A percentile compares a stretch with the other conserved stretches of the same genome.
phyloP scores from a whole-genome alignment of 2,113 vertebrate genomes.

The Acanthochromis polyacanthus region DNA sequence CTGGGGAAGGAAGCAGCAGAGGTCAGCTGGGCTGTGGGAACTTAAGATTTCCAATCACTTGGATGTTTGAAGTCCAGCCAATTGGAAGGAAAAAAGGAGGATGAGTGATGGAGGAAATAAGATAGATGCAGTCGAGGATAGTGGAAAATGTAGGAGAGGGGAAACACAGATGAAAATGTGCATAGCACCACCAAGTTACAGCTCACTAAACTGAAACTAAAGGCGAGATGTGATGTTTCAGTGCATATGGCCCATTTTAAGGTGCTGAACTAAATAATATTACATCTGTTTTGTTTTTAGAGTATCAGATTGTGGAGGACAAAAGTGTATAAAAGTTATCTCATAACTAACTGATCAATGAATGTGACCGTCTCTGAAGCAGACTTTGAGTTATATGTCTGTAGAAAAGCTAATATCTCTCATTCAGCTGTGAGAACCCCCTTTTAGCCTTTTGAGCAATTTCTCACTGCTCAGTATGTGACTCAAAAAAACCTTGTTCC shows the following conservation, averaged over 20 bases:
- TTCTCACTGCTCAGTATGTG: conserved; percentile 10
- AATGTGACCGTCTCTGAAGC: neutral
- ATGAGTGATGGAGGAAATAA: conserved; percentile 38
- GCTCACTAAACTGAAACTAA: conserved; percentile 1
- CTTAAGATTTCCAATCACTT: conserved; percentile 72
- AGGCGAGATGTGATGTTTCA: neutral
- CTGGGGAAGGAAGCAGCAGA: conserved; percentile 57
- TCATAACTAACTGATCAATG: neutral
- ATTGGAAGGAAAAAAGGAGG: conserved; percentile 31
- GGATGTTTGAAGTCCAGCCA: conserved; percentile 72
- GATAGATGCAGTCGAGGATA: conserved; percentile 28
- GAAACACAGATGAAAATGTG: conserved; percentile 29
- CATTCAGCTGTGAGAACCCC: neutral
- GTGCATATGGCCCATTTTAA: neutral
- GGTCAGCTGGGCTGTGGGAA: conserved; percentile 78
- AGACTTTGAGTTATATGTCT: neutral
- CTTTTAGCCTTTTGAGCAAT: conserved; percentile 27
- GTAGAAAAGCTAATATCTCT: neutral
- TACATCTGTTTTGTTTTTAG: neutral
- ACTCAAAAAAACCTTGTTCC: conserved; percentile 20
- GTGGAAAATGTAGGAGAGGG: conserved; percentile 18
- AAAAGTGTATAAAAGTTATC: neutral
- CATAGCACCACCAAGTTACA: neutral
- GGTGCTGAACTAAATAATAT: neutral
- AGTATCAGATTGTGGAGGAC: neutral